Evolutionary conservation across 2,888 invertebrate genomes (phyloP).

Genomic region (Drosophila neoperkinsi): DNA sequence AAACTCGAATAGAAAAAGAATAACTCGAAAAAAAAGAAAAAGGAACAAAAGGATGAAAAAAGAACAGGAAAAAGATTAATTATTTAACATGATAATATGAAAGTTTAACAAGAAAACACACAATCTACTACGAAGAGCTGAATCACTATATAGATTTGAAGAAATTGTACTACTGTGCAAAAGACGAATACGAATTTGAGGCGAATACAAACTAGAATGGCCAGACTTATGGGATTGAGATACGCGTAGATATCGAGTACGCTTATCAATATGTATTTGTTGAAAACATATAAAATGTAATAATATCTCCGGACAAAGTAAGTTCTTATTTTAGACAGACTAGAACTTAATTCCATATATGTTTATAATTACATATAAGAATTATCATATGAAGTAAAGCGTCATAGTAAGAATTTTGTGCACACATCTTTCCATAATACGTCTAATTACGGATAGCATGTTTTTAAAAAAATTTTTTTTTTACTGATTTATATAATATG

Average conservation of each 20-base stretch:
- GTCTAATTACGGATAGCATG: conserved; percentile 33
- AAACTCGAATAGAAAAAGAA: neutral
- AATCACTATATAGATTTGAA: neutral
- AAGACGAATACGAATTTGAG: neutral
- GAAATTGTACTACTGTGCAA: neutral
- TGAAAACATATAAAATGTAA: neutral
- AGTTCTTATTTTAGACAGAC: neutral
- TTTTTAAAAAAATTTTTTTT: too few species aligned
- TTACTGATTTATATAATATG: conserved; percentile 8
- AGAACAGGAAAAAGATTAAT: neutral
- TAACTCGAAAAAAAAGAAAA: too few species aligned
- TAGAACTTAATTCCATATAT: neutral
- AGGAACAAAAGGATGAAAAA: neutral
- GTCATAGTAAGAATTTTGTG: neutral
- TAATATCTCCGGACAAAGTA: neutral
- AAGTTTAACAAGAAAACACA: neutral
- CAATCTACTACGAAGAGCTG: neutral
- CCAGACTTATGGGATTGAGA: neutral
- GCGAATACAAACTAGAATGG: neutral
- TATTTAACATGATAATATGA: neutral
- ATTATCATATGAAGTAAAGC: neutral
- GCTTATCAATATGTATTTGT: neutral
- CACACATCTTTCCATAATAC: conserved; percentile 7
- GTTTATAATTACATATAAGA: neutral
- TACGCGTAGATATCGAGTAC: neutral